Evolutionary conservation across 2,797 vertebrate species (phyloP).

Genomic region (Molossus molossus): DNA sequence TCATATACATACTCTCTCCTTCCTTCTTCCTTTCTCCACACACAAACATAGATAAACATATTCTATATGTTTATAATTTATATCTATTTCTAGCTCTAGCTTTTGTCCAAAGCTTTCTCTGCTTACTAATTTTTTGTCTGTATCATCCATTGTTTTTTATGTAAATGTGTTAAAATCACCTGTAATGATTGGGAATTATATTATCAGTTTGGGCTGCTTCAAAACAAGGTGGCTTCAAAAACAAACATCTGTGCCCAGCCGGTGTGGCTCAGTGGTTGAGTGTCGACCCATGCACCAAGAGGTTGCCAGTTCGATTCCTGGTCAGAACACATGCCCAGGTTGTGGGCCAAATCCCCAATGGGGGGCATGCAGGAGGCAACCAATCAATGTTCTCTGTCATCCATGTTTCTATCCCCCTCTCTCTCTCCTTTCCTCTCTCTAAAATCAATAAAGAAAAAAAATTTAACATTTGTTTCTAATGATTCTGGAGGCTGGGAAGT

Average conservation of each 20-base stretch:
- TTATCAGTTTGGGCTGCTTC: background rate
- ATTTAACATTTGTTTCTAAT: background rate
- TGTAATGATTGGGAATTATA: background rate
- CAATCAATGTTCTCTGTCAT: too few species aligned
- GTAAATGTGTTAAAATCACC: slow-evolving; percentile 16
- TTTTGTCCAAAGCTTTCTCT: slow-evolving; percentile 46
- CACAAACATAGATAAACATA: background rate
- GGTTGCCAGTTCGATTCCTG: too few species aligned
- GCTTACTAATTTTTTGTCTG: slow-evolving; percentile 10
- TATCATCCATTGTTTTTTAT: background rate
- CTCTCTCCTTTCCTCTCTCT: too few species aligned
- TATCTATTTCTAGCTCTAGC: background rate
- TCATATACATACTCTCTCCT: background rate
- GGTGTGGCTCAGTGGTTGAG: too few species aligned
- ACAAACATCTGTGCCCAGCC: background rate
- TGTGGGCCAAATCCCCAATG: too few species aligned
- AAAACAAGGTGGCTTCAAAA: background rate
- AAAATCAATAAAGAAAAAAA: too few species aligned
- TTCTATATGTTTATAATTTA: background rate
- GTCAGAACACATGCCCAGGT: too few species aligned
- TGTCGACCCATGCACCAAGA: too few species aligned
- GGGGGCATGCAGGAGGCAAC: too few species aligned
- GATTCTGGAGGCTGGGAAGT: background rate
- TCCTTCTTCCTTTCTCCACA: background rate
- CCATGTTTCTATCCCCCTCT: too few species aligned